Base-by-base conservation (phyloP, 2,888 invertebrate species). In the Timema cristinae region DNA sequence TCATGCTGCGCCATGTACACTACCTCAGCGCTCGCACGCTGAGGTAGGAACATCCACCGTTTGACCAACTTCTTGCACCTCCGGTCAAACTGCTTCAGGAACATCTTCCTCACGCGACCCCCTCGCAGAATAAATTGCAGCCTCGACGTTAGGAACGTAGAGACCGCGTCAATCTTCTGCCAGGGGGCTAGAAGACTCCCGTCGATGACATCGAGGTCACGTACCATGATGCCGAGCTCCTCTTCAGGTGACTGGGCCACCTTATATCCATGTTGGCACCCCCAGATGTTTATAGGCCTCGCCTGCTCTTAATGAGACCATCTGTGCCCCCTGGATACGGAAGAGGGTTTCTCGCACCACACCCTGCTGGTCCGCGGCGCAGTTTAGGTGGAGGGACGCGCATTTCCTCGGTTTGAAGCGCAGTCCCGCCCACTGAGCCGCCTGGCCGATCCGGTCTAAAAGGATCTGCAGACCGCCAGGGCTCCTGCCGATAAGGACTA, bases 281-380 rank as follows among this genome's bases (percentile, higher is more conserved):
- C 79, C 80, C 13, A 81, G 78, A 72, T 79, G 79, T n/a, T 76
- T 68, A 72, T 79, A 78, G 1, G 77, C 69, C 61, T 77, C 73
- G 2, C 73, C 73, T 32, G 68, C 68, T 10, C 15, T 32, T 32
- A 32, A 32, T 32, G 32, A 32, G n/a, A n/a, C n/a, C n/a, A n/a
- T n/a, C n/a, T n/a, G n/a, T n/a, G n/a, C n/a, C n/a, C n/a, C n/a
- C n/a, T n/a, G n/a, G n/a, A n/a, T n/a, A n/a, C n/a, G n/a, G n/a
- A n/a, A n/a, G n/a, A n/a, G n/a, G n/a, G n/a, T n/a, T n/a, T n/a
- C n/a, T n/a, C n/a, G n/a, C n/a, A n/a, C n/a, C n/a, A n/a, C n/a
- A n/a, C n/a, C n/a, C n/a, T n/a, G n/a, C n/a, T n/a, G n/a, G n/a
- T n/a, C n/a, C n/a, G n/a, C n/a, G n/a, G n/a, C n/a, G n/a, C n/a